Percentiles rank a stretch among this genome's conserved stretches.
Conservation (phyloP, 2,113 vertebrate genomes). For the Dryoscopus gambensis region DNA sequence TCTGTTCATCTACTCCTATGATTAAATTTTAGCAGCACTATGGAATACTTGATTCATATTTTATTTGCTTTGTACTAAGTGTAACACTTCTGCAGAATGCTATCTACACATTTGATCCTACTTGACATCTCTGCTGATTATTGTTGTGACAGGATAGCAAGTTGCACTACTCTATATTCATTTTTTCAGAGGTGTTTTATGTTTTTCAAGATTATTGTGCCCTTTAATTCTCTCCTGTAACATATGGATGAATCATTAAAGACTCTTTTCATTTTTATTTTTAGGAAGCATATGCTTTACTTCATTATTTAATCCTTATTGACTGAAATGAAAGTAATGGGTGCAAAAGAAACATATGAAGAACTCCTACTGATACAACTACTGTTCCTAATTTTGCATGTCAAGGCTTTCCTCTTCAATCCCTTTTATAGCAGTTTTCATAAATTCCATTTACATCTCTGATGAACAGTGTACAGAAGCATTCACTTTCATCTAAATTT, state of each 20-base stretch:
- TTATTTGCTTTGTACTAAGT: not conserved
- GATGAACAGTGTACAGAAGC: not conserved
- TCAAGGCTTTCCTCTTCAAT: not conserved
- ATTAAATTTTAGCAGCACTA: not conserved
- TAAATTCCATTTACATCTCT: not conserved
- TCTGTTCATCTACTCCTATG: not conserved
- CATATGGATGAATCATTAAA: not conserved
- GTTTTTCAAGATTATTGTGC: not conserved
- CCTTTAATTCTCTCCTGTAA: not conserved
- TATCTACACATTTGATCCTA: not conserved
- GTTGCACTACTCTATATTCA: not conserved
- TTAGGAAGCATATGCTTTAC: not conserved
- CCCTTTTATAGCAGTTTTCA: not conserved
- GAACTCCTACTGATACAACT: not conserved
- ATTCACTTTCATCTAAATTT: not conserved
- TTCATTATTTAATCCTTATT: not conserved
- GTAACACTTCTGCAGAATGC: not conserved
- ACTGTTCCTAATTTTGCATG: not conserved
- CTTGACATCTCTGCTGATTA: not conserved
- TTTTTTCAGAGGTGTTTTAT: not conserved
- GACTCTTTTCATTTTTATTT: not conserved
- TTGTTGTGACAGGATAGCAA: not conserved
- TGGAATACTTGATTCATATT: not conserved
- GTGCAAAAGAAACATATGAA: not conserved
- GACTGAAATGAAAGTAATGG: not conserved